These are phyloP conservation scores for Drosophila glabriapex DNA, from an alignment of 2,888 invertebrate species.

Conservation along the genomic window DNA sequence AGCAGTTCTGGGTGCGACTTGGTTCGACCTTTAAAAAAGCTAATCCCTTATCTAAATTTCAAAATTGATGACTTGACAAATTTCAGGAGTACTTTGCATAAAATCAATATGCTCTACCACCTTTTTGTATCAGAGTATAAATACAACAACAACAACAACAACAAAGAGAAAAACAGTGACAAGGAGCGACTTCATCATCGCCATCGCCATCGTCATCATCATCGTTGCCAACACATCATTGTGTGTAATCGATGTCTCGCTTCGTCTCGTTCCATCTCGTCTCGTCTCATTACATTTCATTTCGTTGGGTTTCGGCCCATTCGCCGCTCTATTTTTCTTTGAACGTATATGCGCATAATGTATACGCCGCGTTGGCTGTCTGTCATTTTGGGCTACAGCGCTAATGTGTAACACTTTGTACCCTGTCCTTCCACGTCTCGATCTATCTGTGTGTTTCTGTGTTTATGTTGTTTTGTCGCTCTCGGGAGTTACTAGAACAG, in stretches of 20 bases:
- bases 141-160: not conserved
- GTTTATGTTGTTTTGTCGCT: not conserved
- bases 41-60: not conserved
- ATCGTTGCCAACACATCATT: slow-evolving; percentile 60
- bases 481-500: slow-evolving; percentile 15
- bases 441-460: slow-evolving; percentile 3
- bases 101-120: not conserved
- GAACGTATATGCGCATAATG: not conserved
- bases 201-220: not conserved
- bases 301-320: slow-evolving; percentile 14
- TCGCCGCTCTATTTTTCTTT: not conserved
- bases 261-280: not conserved
- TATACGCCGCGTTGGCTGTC: slow-evolving; percentile 23
- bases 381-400: slow-evolving; percentile 39
- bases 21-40: too few relatives aligned
- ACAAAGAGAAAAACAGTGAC: not conserved
- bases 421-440: slow-evolving; percentile 38
- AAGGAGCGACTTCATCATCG: slow-evolving; percentile 36
- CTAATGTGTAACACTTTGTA: slow-evolving; percentile 56
- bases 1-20: not conserved
- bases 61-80: not conserved
- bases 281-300: not conserved
- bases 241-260: slow-evolving; percentile 56
- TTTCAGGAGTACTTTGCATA: not conserved
- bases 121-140: not conserved